These are phyloP conservation scores for Megalops atlanticus DNA, from an alignment of 2,113 vertebrate genomes.

Conservation along the genomic window DNA sequence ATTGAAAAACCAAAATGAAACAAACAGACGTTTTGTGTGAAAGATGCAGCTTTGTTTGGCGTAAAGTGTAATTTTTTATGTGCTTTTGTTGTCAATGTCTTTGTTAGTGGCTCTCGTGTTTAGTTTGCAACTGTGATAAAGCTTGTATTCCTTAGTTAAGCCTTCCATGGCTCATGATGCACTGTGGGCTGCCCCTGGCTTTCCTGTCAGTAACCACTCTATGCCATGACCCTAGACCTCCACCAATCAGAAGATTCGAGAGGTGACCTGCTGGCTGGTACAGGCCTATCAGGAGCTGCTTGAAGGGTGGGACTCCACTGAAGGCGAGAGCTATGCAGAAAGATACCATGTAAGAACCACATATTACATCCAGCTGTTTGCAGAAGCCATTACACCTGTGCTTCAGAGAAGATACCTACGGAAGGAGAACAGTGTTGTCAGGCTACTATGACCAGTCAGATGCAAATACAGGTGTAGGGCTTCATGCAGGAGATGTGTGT, in stretches of 20 bases:
- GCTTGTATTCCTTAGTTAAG: background rate
- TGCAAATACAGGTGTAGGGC: background rate
- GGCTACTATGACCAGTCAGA: background rate
- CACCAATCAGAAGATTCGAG: conserved; percentile 68
- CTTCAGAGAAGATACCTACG: background rate
- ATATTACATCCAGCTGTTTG: background rate
- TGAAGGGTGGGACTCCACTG: conserved; percentile 75
- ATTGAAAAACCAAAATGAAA: background rate
- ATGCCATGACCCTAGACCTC: conserved; percentile 51
- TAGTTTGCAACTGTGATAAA: background rate
- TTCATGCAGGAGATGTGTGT: background rate
- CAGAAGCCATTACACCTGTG: background rate
- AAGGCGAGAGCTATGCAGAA: conserved; percentile 76
- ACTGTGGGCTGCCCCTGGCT: background rate
- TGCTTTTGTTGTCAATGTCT: background rate
- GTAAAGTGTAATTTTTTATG: background rate
- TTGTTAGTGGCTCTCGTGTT: no score
- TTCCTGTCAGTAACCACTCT: background rate
- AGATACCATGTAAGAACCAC: conserved; percentile 78
- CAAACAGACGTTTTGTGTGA: background rate
- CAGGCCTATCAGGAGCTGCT: conserved; percentile 80
- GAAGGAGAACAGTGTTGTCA: background rate
- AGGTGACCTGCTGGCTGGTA: conserved; percentile 79
- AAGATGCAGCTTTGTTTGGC: background rate
- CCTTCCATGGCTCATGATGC: background rate